Evolutionary conservation across 1,140 invertebrate genomes (phyloP).

Genomic region (Meloidogyne hapla): DNA sequence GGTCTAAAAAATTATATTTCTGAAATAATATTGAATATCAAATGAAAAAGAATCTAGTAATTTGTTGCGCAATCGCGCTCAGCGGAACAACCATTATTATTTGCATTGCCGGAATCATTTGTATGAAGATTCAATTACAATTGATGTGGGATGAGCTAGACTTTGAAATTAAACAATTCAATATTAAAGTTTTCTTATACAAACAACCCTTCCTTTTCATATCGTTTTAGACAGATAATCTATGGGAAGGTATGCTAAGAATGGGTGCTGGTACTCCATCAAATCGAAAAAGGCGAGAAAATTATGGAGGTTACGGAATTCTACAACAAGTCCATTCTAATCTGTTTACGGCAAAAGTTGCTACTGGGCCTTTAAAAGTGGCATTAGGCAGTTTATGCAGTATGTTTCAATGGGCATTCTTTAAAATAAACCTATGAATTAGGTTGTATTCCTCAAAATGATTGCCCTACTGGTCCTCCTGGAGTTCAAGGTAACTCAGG

Average conservation of each 20-base stretch:
- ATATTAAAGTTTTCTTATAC: slow-evolving; percentile 35
- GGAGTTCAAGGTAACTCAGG: background rate
- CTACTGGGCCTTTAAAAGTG: slow-evolving; percentile 1
- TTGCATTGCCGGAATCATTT: slow-evolving; percentile 54
- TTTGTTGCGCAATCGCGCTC: slow-evolving; percentile 53
- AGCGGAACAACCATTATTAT: slow-evolving; percentile 56
- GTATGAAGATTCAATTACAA: slow-evolving; percentile 59
- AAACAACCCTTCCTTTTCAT: slow-evolving; percentile 22
- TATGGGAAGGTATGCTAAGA: slow-evolving; percentile 57
- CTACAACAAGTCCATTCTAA: background rate
- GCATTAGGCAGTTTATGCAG: background rate
- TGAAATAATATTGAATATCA: background rate
- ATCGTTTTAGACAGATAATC: slow-evolving; percentile 51
- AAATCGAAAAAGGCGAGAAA: slow-evolving; percentile 58
- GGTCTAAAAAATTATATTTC: no score
- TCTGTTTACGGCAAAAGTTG: background rate
- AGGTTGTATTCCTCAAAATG: slow-evolving; percentile 15
- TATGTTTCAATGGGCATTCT: background rate
- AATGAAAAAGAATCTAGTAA: slow-evolving; percentile 45
- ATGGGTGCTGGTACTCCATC: slow-evolving; percentile 56
- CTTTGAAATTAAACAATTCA: slow-evolving; percentile 55
- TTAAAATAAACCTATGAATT: background rate
- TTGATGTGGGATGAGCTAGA: slow-evolving; percentile 59
- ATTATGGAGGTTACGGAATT: slow-evolving; percentile 56
- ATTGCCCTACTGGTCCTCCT: slow-evolving; percentile 18